Evolutionary conservation across 2,797 vertebrate genomes (phyloP).

Genomic region (Masticophis lateralis): DNA sequence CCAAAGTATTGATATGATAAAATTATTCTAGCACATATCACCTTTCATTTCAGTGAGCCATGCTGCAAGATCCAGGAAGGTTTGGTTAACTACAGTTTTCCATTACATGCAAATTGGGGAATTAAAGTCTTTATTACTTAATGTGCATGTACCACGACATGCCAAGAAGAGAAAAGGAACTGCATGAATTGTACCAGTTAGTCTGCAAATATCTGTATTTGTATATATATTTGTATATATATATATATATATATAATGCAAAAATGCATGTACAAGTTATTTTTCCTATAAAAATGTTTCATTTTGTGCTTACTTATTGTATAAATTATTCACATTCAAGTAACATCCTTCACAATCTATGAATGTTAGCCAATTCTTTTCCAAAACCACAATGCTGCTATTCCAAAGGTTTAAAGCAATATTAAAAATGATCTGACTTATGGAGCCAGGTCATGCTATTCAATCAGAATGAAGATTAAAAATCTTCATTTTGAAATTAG

Average conservation of each 20-base stretch:
- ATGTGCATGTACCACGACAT: background rate
- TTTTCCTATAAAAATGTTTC: background rate
- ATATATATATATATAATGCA: background rate
- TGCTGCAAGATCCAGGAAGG: background rate
- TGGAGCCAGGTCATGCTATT: background rate
- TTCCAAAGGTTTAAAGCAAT: background rate
- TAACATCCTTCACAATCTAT: background rate
- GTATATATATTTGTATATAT: too few relatives aligned
- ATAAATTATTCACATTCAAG: background rate
- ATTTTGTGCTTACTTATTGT: background rate
- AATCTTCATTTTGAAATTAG: slow-evolving; percentile 8
- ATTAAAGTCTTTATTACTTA: background rate
- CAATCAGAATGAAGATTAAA: background rate
- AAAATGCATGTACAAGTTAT: background rate
- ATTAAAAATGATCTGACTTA: background rate
- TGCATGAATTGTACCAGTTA: background rate
- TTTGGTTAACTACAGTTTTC: background rate
- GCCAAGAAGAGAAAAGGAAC: background rate
- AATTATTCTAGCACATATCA: background rate
- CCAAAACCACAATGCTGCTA: background rate
- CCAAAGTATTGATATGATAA: background rate
- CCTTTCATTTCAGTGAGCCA: too few relatives aligned
- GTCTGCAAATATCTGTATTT: background rate
- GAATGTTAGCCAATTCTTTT: background rate
- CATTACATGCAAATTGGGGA: background rate